Conservation (phyloP, 2,888 invertebrate species). For the Cerastis rubricosa region DNA sequence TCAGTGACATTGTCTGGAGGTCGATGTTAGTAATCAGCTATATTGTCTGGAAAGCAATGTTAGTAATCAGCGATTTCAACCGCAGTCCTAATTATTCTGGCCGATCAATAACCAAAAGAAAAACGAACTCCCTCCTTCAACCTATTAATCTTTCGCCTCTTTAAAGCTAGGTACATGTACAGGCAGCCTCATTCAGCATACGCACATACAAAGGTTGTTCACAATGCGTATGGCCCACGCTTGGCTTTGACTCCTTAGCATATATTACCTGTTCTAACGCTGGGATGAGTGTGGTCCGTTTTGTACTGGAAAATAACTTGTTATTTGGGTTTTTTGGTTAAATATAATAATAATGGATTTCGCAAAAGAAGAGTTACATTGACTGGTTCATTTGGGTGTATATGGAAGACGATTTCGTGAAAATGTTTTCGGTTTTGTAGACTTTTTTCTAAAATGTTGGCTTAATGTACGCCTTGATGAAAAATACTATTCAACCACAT, state of each 20-base stretch:
- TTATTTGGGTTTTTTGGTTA: neutral
- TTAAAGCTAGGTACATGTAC: neutral
- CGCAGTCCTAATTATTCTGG: constrained; percentile 2
- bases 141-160: constrained; percentile 44
- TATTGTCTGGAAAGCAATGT: too few relatives aligned
- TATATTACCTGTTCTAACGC: constrained; percentile 44
- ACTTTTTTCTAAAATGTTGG: too few relatives aligned
- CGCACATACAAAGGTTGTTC: constrained; percentile 31
- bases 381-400: too few relatives aligned
- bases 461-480: too few relatives aligned
- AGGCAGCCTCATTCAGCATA: constrained; percentile 31
- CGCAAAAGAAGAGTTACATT: too few relatives aligned
- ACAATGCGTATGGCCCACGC: constrained; percentile 56
- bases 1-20: too few relatives aligned
- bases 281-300: constrained; percentile 37
- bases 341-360: too few relatives aligned
- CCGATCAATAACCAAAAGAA: neutral
- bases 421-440: too few relatives aligned
- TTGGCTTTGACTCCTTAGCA: constrained; percentile 20
- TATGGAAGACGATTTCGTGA: too few relatives aligned
- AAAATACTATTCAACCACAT: too few relatives aligned
- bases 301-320: constrained; percentile 34
- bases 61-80: neutral
- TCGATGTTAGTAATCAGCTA: too few relatives aligned
- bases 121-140: constrained; percentile 8